Conservation (phyloP, 2,888 invertebrate species). For the Tetragnatha montana region DNA sequence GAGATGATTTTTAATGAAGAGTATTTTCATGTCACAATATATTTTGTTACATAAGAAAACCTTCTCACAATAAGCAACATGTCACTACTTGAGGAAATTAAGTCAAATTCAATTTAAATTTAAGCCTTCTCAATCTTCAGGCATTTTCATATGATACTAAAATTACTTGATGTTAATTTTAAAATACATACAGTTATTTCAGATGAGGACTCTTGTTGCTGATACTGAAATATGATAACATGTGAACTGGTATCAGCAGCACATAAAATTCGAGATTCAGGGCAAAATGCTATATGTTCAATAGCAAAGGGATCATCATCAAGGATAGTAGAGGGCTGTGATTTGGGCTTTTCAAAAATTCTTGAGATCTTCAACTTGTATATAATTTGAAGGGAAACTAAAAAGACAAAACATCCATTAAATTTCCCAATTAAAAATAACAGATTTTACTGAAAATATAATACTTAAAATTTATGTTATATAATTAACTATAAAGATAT, state of each 20-base stretch:
- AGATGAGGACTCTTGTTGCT: conserved; percentile 50
- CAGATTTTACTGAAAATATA: background rate
- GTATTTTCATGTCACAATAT: too few species aligned
- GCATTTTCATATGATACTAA: conserved; percentile 79
- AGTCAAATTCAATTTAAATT: too few species aligned
- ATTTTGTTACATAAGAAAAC: too few species aligned
- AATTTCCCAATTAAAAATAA: background rate
- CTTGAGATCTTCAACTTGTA: conserved; percentile 98
- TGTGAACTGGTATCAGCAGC: conserved; percentile 94
- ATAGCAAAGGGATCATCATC: conserved; percentile 92
- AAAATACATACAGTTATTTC: conserved; percentile 74
- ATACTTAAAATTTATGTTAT: too few species aligned
- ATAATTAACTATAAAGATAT: too few species aligned
- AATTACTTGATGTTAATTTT: background rate
- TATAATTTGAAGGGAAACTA: conserved; percentile 93
- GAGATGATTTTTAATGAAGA: conserved; percentile 71
- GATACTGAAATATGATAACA: conserved; percentile 90
- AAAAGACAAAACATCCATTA: conserved; percentile 71
- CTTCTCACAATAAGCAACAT: too few species aligned
- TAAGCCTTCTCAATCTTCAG: conserved; percentile 80
- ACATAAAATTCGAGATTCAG: conserved; percentile 92
- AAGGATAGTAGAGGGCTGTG: conserved; percentile 74
- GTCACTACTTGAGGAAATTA: too few species aligned
- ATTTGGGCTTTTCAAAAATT: conserved; percentile 85
- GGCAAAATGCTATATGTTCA: conserved; percentile 92